Conservation (phyloP, 2,113 vertebrate genomes). For the Manacus vitellinus region DNA sequence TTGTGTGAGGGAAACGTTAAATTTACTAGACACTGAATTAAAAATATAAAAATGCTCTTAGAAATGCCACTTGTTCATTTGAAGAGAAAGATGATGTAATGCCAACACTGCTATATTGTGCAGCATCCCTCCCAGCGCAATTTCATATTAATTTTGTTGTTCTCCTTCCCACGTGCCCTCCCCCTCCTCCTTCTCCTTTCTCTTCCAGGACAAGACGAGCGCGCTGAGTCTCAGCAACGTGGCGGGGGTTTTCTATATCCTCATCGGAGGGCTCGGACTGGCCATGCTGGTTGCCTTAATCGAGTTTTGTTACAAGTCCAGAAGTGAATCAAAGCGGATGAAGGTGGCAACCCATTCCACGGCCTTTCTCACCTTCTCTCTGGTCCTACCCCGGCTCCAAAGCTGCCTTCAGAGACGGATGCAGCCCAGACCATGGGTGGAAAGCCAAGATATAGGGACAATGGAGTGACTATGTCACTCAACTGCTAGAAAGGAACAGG, state of each 20-base stretch:
- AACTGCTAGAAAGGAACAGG: neutral
- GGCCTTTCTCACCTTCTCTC: constrained; percentile 83
- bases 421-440: constrained; percentile 55
- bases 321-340: constrained; percentile 97
- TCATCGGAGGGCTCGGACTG: constrained; percentile 96
- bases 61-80: constrained; percentile 26
- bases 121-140: neutral
- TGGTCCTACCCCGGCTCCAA: constrained; percentile 79
- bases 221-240: constrained; percentile 99
- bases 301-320: constrained; percentile 99
- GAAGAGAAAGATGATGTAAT: constrained; percentile 55
- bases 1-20: constrained; percentile 32
- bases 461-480: neutral
- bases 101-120: constrained; percentile 42
- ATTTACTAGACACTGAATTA: constrained; percentile 21
- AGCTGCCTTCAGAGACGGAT: constrained; percentile 81
- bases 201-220: constrained; percentile 94
- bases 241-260: constrained; percentile 99
- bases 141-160: constrained; percentile 63
- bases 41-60: constrained; percentile 35
- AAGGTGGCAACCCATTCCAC: constrained; percentile 90
- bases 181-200: constrained; percentile 48
- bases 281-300: constrained; percentile 99
- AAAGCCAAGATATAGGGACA: constrained; percentile 30
- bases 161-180: constrained; percentile 46